Conservation (phyloP, 2,797 vertebrate genomes). For the Molothrus ater region DNA sequence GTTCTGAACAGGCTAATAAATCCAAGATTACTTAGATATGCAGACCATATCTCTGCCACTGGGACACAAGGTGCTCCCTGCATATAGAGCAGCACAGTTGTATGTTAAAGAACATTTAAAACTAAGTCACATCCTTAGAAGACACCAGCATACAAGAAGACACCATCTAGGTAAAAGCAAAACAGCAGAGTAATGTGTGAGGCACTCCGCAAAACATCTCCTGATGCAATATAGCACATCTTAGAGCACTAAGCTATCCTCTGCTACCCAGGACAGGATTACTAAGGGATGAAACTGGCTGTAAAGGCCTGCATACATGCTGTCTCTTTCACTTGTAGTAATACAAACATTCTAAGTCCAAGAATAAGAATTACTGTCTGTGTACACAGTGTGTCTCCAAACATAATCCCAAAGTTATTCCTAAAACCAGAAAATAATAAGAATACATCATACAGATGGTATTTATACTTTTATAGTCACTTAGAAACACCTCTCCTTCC, state of each 20-base stretch:
- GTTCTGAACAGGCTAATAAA: background rate
- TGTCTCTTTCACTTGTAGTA: background rate
- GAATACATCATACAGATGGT: background rate
- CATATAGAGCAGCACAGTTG: background rate
- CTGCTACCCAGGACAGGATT: background rate
- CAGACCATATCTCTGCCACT: background rate
- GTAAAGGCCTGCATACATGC: background rate
- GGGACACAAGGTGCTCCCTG: background rate
- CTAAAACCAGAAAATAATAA: background rate
- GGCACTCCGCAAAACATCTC: background rate
- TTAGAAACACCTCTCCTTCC: background rate
- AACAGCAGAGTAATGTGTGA: background rate
- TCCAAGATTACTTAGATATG: background rate
- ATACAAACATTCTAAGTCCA: background rate
- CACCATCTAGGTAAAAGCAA: background rate
- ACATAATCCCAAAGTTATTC: background rate
- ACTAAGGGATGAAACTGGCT: background rate
- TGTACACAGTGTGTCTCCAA: background rate
- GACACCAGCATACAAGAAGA: background rate
- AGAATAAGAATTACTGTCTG: background rate
- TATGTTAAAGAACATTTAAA: background rate
- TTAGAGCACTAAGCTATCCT: background rate
- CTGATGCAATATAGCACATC: background rate
- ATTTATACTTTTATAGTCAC: conserved; percentile 1
- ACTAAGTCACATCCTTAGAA: background rate